Conservation (phyloP, 2,113 vertebrate species). For the Lepus timidus region DNA sequence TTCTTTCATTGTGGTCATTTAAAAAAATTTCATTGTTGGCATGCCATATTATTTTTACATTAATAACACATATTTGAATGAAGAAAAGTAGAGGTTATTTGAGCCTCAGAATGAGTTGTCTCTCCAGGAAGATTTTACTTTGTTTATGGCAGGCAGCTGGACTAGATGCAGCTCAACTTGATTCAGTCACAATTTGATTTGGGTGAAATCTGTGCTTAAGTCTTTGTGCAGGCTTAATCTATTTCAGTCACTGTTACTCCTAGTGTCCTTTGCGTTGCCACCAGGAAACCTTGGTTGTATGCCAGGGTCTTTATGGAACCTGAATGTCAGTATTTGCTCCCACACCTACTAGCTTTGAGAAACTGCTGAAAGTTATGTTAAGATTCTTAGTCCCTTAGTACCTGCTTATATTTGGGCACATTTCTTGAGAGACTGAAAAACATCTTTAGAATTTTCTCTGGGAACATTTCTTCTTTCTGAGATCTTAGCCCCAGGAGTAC, state of each 20-base stretch:
- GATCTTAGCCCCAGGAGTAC: neutral
- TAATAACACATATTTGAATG: neutral
- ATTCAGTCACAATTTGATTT: slow-evolving; percentile 5
- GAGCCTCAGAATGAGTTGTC: slow-evolving; percentile 35
- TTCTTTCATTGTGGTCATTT: slow-evolving; percentile 29
- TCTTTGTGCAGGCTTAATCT: slow-evolving; percentile 23
- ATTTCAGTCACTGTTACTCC: slow-evolving; percentile 42
- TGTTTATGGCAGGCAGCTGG: slow-evolving; percentile 17
- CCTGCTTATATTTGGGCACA: neutral
- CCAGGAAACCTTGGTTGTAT: neutral
- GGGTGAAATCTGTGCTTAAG: neutral
- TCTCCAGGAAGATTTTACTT: slow-evolving; percentile 52
- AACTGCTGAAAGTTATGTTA: slow-evolving; percentile 27
- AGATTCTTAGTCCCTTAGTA: slow-evolving; percentile 46
- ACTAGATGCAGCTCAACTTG: slow-evolving; percentile 31
- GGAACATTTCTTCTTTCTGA: slow-evolving; percentile 31
- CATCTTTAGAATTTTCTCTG: slow-evolving; percentile 42
- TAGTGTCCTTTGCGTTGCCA: neutral
- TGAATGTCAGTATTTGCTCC: slow-evolving; percentile 32
- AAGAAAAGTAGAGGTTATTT: slow-evolving; percentile 49
- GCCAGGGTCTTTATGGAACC: neutral
- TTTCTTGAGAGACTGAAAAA: neutral
- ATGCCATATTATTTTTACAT: slow-evolving; percentile 55
- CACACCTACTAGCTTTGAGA: slow-evolving; percentile 44
- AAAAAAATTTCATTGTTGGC: neutral